These are phyloP conservation scores for Rhadina sibilatrix DNA, from an alignment of 2,113 vertebrate genomes.

Conservation along the genomic window DNA sequence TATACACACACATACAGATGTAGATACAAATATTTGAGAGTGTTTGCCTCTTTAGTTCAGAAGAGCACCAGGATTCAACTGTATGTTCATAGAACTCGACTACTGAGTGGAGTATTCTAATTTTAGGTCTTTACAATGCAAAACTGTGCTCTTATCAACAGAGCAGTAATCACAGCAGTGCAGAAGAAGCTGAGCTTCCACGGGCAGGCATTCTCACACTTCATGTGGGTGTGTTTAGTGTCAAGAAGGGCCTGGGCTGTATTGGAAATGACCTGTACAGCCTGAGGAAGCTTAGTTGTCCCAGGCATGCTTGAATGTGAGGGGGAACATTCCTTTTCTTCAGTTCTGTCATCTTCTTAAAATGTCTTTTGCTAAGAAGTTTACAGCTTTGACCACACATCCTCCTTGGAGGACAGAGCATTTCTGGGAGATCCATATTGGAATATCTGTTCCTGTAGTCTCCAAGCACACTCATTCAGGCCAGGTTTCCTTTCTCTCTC, in stretches of 20 bases:
- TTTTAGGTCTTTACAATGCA: not conserved
- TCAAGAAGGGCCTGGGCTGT: not conserved
- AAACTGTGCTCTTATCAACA: not conserved
- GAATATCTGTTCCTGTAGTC: not conserved
- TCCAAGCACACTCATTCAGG: fast-evolving
- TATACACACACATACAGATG: not conserved
- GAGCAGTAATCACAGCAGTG: not conserved
- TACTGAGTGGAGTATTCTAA: not conserved
- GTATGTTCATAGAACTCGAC: not conserved
- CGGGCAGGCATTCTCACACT: not conserved
- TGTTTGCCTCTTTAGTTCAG: not conserved
- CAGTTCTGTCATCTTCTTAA: not conserved
- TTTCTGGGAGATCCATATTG: fast-evolving
- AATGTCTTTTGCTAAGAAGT: not conserved
- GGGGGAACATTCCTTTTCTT: not conserved
- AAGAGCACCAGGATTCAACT: not conserved
- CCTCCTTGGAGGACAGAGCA: fast-evolving
- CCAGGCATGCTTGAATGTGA: not conserved
- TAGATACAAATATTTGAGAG: not conserved
- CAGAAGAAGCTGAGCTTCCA: not conserved
- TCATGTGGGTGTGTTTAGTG: not conserved
- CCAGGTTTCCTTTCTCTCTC: not conserved
- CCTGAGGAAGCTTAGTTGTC: not conserved
- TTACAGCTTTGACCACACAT: not conserved
- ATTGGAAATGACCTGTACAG: not conserved